Evolutionary conservation across 2,113 vertebrate genomes (phyloP).

Genomic region (Pseudorectes ferrugineus): DNA sequence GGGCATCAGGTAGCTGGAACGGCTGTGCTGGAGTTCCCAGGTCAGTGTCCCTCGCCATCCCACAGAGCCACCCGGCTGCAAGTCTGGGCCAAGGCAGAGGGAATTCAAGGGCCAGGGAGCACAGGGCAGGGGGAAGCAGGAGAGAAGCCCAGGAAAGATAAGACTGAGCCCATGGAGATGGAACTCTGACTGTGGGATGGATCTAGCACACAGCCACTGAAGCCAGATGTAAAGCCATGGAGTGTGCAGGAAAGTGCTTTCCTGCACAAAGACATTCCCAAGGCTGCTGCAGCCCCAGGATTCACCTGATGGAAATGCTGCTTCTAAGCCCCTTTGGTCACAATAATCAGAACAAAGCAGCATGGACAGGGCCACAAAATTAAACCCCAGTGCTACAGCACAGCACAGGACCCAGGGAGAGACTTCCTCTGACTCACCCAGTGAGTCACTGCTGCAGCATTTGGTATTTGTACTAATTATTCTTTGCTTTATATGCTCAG

Average conservation of each 20-base stretch:
- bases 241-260: not conserved
- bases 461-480: constrained; percentile 59
- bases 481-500: constrained; percentile 41
- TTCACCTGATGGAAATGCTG: not conserved
- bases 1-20: not conserved
- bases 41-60: fast-evolving
- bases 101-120: not conserved
- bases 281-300: not conserved
- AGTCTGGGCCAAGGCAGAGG: not conserved
- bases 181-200: not conserved
- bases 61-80: not conserved
- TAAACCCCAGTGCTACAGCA: not conserved
- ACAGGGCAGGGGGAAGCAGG: not conserved
- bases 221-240: not conserved
- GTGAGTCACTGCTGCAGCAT: constrained; percentile 78
- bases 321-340: not conserved
- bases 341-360: not conserved
- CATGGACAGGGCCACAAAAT: not conserved
- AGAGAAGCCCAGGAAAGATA: not conserved
- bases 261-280: not conserved
- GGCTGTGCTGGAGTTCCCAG: not conserved
- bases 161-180: not conserved
- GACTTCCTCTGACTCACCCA: constrained; percentile 63
- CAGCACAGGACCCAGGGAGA: not conserved
- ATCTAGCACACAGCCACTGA: not conserved